phyloP scores from a whole-genome alignment of 2,888 invertebrate species.

The Xestia c-nigrum region DNA sequence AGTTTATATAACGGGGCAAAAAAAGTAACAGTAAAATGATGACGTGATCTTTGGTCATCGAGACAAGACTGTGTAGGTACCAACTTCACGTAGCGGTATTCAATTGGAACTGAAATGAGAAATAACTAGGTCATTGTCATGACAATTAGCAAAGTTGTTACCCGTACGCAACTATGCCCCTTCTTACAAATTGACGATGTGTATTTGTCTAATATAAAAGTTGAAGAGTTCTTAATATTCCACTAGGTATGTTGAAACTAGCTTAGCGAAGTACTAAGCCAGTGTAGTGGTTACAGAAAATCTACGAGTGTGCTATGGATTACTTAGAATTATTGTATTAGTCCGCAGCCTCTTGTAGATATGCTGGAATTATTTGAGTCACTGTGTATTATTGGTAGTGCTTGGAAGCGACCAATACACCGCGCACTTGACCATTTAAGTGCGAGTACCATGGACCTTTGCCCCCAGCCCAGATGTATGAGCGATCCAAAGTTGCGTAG shows the following conservation, averaged over 20 bases:
- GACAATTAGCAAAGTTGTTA: constrained; percentile 22
- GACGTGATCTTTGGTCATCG: constrained; percentile 23
- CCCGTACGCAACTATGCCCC: constrained; percentile 3
- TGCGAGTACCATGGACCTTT: constrained; percentile 11
- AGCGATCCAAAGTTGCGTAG: constrained; percentile 5
- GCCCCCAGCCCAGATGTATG: constrained; percentile 7
- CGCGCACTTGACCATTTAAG: constrained; percentile 47
- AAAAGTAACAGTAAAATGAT: constrained; percentile 27
- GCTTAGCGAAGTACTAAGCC: neutral
- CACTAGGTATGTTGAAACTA: neutral
- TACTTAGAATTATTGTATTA: constrained; percentile 1
- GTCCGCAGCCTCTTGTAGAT: neutral
- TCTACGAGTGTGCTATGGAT: neutral
- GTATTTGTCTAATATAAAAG: neutral
- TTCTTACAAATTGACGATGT: neutral
- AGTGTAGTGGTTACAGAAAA: too few species aligned
- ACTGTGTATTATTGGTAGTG: constrained; percentile 9
- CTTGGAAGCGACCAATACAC: constrained; percentile 1
- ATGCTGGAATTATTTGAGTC: constrained; percentile 22
- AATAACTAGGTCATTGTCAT: constrained; percentile 30
- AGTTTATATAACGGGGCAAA: constrained; percentile 5
- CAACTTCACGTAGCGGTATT: constrained; percentile 16
- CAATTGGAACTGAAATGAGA: constrained; percentile 7
- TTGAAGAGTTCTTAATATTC: neutral
- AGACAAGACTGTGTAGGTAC: constrained; percentile 8